Evolutionary conservation across 2,888 invertebrate genomes (phyloP).

Genomic region (Chalcis sispes): DNA sequence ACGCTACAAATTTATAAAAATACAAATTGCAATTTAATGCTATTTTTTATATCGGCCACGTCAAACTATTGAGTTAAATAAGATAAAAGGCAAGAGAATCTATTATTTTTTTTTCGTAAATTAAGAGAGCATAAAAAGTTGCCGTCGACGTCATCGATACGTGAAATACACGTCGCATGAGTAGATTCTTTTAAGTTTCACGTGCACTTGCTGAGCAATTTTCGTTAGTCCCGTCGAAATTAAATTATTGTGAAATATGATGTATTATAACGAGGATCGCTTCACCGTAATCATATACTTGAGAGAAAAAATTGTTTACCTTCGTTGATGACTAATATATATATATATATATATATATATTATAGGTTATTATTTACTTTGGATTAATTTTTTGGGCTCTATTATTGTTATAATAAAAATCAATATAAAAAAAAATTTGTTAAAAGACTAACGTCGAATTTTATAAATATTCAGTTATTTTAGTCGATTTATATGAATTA

Average conservation of each 20-base stretch:
- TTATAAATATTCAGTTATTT: too few relatives aligned
- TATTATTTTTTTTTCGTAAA: slow-evolving; percentile 46
- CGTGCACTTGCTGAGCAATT: slow-evolving; percentile 7
- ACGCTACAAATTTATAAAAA: too few relatives aligned
- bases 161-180: slow-evolving; percentile 6
- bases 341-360: too few relatives aligned
- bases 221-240: background rate
- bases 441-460: too few relatives aligned
- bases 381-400: too few relatives aligned
- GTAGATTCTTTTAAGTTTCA: background rate
- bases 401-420: too few relatives aligned
- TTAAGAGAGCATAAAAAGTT: slow-evolving; percentile 28
- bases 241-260: too few relatives aligned
- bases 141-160: slow-evolving; percentile 17
- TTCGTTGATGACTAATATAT: too few relatives aligned
- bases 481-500: too few relatives aligned
- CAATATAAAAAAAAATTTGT: too few relatives aligned
- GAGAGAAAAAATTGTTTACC: background rate
- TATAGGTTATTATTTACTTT: too few relatives aligned
- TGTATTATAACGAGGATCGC: background rate
- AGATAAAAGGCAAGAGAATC: slow-evolving; percentile 16
- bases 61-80: slow-evolving; percentile 8
- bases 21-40: slow-evolving; percentile 11
- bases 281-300: background rate
- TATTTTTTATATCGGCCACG: slow-evolving; percentile 2